phyloP scores from a whole-genome alignment of 2,113 vertebrate species.

The Festucalex cinctus region DNA sequence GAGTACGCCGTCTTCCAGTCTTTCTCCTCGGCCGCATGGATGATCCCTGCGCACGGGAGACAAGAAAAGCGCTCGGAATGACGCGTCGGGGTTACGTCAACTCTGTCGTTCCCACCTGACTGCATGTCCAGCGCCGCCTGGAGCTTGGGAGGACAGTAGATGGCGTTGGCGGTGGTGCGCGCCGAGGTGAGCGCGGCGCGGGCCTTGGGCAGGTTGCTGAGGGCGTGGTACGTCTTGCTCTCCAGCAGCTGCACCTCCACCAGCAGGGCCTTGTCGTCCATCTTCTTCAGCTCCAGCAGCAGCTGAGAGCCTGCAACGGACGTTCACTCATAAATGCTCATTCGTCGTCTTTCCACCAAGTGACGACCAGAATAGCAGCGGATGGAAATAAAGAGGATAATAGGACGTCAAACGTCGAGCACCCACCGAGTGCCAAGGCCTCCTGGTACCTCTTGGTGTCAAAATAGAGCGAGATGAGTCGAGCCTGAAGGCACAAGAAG shows the following conservation, averaged over 20 bases:
- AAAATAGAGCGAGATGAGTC: conserved; percentile 95
- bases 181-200: conserved; percentile 97
- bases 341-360: no score
- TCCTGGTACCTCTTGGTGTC: conserved; percentile 99
- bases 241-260: conserved; percentile 97
- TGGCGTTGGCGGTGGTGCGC: conserved; percentile 96
- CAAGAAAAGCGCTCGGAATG: neutral
- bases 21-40: conserved; percentile 97
- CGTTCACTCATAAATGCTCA: no score
- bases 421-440: conserved; percentile 93
- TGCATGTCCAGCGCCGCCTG: conserved; percentile 98
- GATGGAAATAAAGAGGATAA: neutral
- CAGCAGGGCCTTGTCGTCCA: conserved; percentile 98
- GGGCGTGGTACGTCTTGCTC: conserved; percentile 97
- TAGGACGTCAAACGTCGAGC: neutral
- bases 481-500: conserved; percentile 74
- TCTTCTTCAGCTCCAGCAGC: conserved; percentile 95
- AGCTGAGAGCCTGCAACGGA: conserved; percentile 83
- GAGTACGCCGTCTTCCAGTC: conserved; percentile 99
- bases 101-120: conserved; percentile 76
- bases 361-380: neutral
- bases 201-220: conserved; percentile 98
- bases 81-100: no score
- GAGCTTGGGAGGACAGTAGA: conserved; percentile 97
- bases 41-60: conserved; percentile 80